phyloP scores from a whole-genome alignment of 2,888 invertebrate species.

The Leptopilina syphax region DNA sequence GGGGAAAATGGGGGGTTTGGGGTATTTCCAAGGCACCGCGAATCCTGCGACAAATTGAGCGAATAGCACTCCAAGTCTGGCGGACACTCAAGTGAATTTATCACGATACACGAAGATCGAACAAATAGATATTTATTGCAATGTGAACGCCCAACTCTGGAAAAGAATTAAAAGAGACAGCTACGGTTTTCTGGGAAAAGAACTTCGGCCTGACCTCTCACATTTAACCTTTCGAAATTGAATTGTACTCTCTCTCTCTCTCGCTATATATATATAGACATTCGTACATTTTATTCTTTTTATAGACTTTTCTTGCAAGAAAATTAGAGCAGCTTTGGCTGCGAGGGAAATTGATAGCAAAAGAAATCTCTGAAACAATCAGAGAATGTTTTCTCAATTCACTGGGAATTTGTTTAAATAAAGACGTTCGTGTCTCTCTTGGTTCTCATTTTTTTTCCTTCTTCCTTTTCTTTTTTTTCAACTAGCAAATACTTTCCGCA shows the following conservation, averaged over 20 bases:
- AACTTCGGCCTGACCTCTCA: conserved; percentile 30
- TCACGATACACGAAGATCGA: conserved; percentile 28
- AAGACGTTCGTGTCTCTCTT: not conserved
- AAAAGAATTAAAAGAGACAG: conserved; percentile 23
- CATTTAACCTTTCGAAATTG: conserved; percentile 33
- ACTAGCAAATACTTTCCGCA: too few species aligned
- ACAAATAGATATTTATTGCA: conserved; percentile 36
- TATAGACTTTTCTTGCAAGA: not conserved
- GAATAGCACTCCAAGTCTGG: conserved; percentile 31
- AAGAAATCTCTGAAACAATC: conserved; percentile 7
- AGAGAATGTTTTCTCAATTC: not conserved
- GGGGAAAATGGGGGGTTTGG: not conserved
- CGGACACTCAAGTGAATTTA: conserved; percentile 32
- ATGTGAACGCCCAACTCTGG: conserved; percentile 26
- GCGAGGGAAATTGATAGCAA: not conserved
- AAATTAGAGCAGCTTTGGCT: conserved; percentile 9
- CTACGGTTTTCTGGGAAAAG: not conserved
- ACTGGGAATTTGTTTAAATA: not conserved
- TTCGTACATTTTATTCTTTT: not conserved
- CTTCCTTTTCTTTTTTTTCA: too few species aligned
- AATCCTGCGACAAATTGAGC: conserved; percentile 49
- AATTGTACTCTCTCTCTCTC: not conserved
- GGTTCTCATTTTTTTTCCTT: not conserved
- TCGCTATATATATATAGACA: not conserved
- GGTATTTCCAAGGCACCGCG: conserved; percentile 18